Conservation (phyloP, 2,113 vertebrate species). For the Ctenodactylus gundi region DNA sequence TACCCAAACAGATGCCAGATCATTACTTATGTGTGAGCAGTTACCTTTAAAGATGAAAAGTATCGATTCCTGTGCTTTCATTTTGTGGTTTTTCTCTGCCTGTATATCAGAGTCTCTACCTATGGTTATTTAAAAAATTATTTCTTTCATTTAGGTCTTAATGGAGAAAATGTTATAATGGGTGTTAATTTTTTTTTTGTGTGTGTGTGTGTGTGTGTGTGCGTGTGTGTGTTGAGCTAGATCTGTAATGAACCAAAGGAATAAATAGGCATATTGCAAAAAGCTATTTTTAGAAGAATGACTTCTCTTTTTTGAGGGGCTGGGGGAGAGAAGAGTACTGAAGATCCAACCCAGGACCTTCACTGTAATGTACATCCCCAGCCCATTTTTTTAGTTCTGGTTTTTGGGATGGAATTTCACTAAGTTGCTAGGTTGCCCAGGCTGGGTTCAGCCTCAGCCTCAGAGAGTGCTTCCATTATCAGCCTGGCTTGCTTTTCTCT, state of each 20-base stretch:
- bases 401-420: too few relatives aligned
- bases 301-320: background rate
- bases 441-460: too few relatives aligned
- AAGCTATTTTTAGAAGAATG: background rate
- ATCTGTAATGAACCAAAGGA: background rate
- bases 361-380: too few relatives aligned
- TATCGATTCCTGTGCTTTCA: background rate
- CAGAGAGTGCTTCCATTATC: too few relatives aligned
- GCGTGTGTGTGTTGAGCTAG: background rate
- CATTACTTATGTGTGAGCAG: background rate
- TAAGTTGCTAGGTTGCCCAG: too few relatives aligned
- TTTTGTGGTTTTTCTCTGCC: background rate
- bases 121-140: background rate
- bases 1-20: background rate
- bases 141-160: slow-evolving; percentile 12
- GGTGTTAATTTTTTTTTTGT: too few relatives aligned
- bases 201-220: background rate
- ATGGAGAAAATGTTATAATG: background rate
- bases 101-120: background rate
- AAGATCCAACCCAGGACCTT: too few relatives aligned
- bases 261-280: background rate
- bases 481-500: too few relatives aligned
- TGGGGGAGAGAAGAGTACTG: too few relatives aligned
- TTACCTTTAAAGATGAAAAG: background rate
- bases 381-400: too few relatives aligned